Percentiles rank a stretch among this genome's conserved stretches.
Evolutionary conservation across 1,140 invertebrate species (phyloP).

Genomic region (Pseudomyrmex pallidus): DNA sequence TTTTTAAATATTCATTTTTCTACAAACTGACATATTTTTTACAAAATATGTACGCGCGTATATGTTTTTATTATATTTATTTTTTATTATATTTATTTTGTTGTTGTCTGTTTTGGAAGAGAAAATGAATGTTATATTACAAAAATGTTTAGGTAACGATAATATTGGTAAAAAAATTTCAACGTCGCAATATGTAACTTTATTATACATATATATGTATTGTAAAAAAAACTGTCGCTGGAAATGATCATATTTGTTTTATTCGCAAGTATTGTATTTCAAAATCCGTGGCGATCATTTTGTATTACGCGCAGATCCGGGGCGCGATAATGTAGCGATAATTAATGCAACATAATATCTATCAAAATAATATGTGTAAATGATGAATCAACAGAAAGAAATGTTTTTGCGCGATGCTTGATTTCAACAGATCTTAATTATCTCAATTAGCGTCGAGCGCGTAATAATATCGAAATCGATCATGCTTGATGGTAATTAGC

Average conservation of each 20-base stretch:
- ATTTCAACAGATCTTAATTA: constrained; percentile 36
- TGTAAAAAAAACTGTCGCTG: not conserved
- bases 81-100: too few species aligned
- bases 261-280: not conserved
- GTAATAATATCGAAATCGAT: constrained; percentile 15
- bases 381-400: not conserved
- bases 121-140: too few species aligned
- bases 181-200: not conserved
- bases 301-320: not conserved
- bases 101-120: too few species aligned
- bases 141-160: too few species aligned
- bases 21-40: too few species aligned
- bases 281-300: not conserved
- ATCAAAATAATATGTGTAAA: not conserved
- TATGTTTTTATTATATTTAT: too few species aligned
- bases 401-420: not conserved
- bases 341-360: constrained; percentile 4
- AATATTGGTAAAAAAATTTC: too few species aligned
- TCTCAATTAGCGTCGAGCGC: constrained; percentile 11
- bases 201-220: not conserved
- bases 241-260: not conserved
- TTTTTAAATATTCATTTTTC: too few species aligned
- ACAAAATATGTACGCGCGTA: too few species aligned
- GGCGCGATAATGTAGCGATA: not conserved
- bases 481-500: constrained; percentile 14